Evolutionary conservation across 37 sponge, comb jelly and placozoan species (phyloP).

Genomic region (Cladorhizidae sp.): DNA sequence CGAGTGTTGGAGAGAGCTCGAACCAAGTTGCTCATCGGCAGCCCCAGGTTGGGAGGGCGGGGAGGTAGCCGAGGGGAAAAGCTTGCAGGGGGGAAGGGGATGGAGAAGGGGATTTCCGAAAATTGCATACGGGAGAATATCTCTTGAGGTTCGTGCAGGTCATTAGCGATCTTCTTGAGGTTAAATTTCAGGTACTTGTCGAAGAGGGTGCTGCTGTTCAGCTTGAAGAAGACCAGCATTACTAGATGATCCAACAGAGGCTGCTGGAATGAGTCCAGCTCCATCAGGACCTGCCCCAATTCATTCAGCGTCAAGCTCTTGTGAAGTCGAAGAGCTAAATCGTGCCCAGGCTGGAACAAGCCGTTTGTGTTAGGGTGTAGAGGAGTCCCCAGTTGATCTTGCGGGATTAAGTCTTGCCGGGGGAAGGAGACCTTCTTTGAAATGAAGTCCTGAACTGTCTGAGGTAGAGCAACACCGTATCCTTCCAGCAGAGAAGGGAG

Average conservation of each 20-base stretch:
- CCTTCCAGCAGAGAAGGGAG: conserved; percentile 37
- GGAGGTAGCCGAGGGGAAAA: not conserved
- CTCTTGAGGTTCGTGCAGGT: not conserved
- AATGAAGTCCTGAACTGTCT: conserved; percentile 13
- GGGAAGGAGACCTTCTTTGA: conserved; percentile 32
- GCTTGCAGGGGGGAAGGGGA: not conserved
- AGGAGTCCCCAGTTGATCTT: not conserved
- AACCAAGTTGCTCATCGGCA: not conserved
- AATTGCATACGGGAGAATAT: not conserved
- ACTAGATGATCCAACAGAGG: conserved; percentile 32
- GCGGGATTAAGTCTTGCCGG: not conserved
- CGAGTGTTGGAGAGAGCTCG: not conserved
- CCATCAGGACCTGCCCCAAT: conserved; percentile 5
- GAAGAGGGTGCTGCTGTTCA: conserved; percentile 68
- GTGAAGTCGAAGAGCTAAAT: conserved; percentile 23
- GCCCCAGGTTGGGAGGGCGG: not conserved
- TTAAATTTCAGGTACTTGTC: conserved; percentile 46
- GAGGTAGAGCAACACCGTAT: conserved; percentile 54
- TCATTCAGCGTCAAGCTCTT: conserved; percentile 11
- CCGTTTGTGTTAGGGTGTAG: conserved; percentile 15
- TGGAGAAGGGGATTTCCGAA: not conserved
- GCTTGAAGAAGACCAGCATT: conserved; percentile 67
- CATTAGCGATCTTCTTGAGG: conserved; percentile 21
- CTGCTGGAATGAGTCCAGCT: conserved; percentile 23
- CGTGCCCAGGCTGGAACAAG: conserved; percentile 34